These are phyloP conservation scores for Phrynosoma blainvillii DNA, from an alignment of 2,113 vertebrate genomes.

Conservation along the genomic window DNA sequence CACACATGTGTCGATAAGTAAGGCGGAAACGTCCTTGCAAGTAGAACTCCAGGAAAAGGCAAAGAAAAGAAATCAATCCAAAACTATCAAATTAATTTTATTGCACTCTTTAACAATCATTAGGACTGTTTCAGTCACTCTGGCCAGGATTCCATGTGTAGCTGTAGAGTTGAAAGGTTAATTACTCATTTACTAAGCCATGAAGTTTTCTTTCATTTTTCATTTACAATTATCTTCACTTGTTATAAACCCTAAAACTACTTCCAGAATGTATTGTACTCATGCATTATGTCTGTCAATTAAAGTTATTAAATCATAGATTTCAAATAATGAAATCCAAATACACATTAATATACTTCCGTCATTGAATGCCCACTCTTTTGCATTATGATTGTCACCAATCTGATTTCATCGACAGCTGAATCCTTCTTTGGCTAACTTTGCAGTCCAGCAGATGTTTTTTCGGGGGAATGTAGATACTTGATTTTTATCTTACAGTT, in stretches of 20 bases:
- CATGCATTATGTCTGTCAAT: constrained; percentile 72
- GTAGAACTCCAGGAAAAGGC: constrained; percentile 35
- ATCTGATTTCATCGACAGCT: constrained; percentile 45
- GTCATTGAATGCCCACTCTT: constrained; percentile 46
- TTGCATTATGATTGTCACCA: constrained; percentile 39
- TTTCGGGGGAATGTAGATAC: constrained; percentile 26
- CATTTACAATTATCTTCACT: constrained; percentile 71
- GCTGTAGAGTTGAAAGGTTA: constrained; percentile 72
- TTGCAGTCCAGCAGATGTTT: constrained; percentile 48
- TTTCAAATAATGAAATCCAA: constrained; percentile 65
- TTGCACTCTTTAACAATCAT: constrained; percentile 50
- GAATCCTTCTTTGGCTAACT: constrained; percentile 25
- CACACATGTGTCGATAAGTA: not conserved
- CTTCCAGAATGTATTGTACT: constrained; percentile 64
- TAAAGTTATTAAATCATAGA: constrained; percentile 73
- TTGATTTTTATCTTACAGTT: constrained; percentile 16
- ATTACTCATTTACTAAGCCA: constrained; percentile 72
- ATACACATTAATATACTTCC: constrained; percentile 63
- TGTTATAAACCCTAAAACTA: constrained; percentile 64
- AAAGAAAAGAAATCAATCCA: constrained; percentile 55
- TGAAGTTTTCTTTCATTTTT: constrained; percentile 74
- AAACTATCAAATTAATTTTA: constrained; percentile 60
- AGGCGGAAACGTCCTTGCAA: constrained; percentile 31
- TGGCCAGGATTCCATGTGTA: constrained; percentile 64
- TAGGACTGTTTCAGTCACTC: constrained; percentile 58